These are phyloP conservation scores for Halictus quadricinctus DNA, from an alignment of 2,888 invertebrate genomes.

Conservation along the genomic window DNA sequence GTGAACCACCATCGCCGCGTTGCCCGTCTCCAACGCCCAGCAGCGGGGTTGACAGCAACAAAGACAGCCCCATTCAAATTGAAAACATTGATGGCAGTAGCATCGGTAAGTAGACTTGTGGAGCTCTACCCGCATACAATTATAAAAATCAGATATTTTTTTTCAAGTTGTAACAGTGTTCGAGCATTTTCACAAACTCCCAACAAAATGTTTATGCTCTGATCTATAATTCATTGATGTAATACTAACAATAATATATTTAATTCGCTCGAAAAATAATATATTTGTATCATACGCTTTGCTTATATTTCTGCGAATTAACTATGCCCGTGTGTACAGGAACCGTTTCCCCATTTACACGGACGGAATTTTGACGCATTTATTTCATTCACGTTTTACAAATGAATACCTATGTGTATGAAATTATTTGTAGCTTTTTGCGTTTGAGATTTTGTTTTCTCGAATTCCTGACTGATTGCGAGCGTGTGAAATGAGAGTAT, in stretches of 20 bases:
- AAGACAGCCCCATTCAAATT: constrained; percentile 93
- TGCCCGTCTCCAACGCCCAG: constrained; percentile 95
- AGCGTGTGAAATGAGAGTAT: background rate
- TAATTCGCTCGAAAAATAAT: constrained; percentile 10
- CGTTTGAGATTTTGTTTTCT: background rate
- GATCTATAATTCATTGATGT: constrained; percentile 19
- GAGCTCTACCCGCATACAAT: constrained; percentile 11
- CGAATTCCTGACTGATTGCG: background rate
- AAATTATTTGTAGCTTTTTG: constrained; percentile 20
- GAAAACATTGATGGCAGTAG: constrained; percentile 87
- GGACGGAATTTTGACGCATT: constrained; percentile 11
- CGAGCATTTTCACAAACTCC: constrained; percentile 20
- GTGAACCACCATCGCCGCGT: constrained; percentile 85
- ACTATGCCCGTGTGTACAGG: constrained; percentile 9
- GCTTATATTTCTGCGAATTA: constrained; percentile 49
- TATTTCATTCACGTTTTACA: constrained; percentile 15
- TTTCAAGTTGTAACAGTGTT: constrained; percentile 29
- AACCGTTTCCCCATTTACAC: background rate
- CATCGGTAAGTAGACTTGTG: constrained; percentile 81
- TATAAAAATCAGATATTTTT: constrained; percentile 17
- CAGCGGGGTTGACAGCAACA: constrained; percentile 93
- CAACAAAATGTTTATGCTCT: constrained; percentile 20
- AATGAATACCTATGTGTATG: background rate
- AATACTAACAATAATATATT: constrained; percentile 51
- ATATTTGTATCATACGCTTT: constrained; percentile 36